Evolutionary conservation across 2,888 invertebrate genomes (phyloP).

Genomic region (Cerastoderma edule): DNA sequence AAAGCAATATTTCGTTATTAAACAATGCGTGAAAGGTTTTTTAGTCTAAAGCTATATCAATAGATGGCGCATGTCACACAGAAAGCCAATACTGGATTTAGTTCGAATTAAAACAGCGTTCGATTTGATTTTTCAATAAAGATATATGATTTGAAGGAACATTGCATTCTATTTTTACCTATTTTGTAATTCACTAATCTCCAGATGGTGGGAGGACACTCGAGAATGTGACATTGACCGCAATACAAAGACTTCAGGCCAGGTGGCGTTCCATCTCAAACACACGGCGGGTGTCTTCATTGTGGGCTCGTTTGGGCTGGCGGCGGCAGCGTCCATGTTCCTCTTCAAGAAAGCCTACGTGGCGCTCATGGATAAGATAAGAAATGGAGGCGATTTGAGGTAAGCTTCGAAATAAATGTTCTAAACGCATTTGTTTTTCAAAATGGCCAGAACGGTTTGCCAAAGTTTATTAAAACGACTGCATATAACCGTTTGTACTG

Average conservation of each 20-base stretch:
- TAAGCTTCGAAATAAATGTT: background rate
- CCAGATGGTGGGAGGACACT: constrained; percentile 79
- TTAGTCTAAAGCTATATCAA: too few relatives aligned
- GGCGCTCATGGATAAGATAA: constrained; percentile 38
- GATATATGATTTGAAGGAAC: background rate
- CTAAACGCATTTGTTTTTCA: too few relatives aligned
- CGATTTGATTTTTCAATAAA: too few relatives aligned
- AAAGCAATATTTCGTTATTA: constrained; percentile 78
- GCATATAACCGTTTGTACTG: too few relatives aligned
- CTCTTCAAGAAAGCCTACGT: constrained; percentile 76
- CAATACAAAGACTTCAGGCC: constrained; percentile 56
- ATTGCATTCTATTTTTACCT: background rate
- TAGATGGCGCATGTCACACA: too few relatives aligned
- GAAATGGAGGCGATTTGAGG: constrained; percentile 32
- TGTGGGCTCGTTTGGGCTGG: constrained; percentile 73
- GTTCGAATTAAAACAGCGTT: too few relatives aligned
- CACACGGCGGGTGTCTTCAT: constrained; percentile 80
- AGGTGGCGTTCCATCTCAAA: constrained; percentile 70
- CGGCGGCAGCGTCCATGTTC: constrained; percentile 71
- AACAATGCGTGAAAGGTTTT: too few relatives aligned
- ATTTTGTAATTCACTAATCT: background rate
- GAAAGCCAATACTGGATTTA: too few relatives aligned
- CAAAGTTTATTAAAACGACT: too few relatives aligned
- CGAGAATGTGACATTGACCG: constrained; percentile 66
- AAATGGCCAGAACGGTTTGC: too few relatives aligned